Evolutionary conservation across 1,140 invertebrate genomes (phyloP).

Genomic region (Habropoda laboriosa): DNA sequence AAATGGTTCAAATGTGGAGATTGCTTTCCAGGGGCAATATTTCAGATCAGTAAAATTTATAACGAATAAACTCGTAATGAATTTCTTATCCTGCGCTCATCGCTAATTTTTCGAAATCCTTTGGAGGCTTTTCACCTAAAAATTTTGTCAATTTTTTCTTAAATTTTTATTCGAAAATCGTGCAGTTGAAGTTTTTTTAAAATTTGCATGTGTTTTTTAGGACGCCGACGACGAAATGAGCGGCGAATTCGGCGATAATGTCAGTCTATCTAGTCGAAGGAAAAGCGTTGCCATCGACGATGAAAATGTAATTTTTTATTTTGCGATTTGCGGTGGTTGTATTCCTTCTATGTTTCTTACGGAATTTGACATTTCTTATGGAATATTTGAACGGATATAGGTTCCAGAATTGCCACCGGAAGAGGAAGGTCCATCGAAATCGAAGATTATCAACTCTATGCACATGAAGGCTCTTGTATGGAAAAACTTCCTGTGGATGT

Average conservation of each 20-base stretch:
- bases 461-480: slow-evolving; percentile 93
- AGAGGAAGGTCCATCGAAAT: slow-evolving; percentile 74
- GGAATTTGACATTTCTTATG: not conserved
- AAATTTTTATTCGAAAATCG: no score
- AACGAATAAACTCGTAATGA: no score
- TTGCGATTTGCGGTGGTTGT: not conserved
- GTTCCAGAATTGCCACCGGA: slow-evolving; percentile 75
- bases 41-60: no score
- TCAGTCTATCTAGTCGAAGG: slow-evolving; percentile 87
- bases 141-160: not conserved
- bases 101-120: no score
- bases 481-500: slow-evolving; percentile 96
- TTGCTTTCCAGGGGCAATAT: no score
- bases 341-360: not conserved
- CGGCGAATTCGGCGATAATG: slow-evolving; percentile 92
- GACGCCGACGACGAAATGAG: slow-evolving; percentile 90
- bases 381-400: slow-evolving; percentile 34
- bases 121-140: not conserved
- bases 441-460: slow-evolving; percentile 85
- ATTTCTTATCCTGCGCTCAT: no score
- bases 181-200: not conserved
- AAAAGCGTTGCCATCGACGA: slow-evolving; percentile 82
- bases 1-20: no score
- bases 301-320: slow-evolving; percentile 65
- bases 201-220: slow-evolving; percentile 65